A percentile compares a stretch with the other conserved stretches of the same genome.
Evolutionary conservation across 2,888 invertebrate genomes (phyloP).

Genomic region (Gibbula magus): DNA sequence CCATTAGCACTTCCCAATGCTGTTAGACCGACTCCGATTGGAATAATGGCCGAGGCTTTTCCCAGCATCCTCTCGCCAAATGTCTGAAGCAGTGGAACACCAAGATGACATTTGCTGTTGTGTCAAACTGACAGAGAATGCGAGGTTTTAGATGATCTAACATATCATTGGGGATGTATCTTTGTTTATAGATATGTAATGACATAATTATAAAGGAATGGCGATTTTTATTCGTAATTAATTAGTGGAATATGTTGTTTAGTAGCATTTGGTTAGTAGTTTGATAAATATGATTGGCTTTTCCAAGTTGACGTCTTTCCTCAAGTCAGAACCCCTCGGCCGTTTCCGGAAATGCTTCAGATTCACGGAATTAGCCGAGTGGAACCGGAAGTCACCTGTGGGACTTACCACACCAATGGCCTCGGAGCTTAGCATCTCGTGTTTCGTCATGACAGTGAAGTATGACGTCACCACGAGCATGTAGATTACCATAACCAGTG

Average conservation of each 20-base stretch:
- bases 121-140: no score
- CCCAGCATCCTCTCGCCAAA: constrained; percentile 51
- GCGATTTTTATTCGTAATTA: no score
- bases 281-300: no score
- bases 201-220: no score
- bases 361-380: background rate
- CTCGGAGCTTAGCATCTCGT: constrained; percentile 83
- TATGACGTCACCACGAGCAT: constrained; percentile 88
- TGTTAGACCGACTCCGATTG: constrained; percentile 49
- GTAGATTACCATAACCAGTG: constrained; percentile 85
- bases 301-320: background rate
- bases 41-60: constrained; percentile 44
- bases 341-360: background rate
- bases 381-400: background rate
- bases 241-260: no score
- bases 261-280: no score
- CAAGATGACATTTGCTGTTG: background rate
- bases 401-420: constrained; percentile 83
- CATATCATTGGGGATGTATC: no score
- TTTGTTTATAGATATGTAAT: no score
- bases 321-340: background rate
- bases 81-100: constrained; percentile 34
- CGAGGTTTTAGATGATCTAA: no score
- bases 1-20: constrained; percentile 54
- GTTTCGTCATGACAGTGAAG: constrained; percentile 83